Conservation (phyloP, 2,888 invertebrate genomes). For the Drosophila histrio region DNA sequence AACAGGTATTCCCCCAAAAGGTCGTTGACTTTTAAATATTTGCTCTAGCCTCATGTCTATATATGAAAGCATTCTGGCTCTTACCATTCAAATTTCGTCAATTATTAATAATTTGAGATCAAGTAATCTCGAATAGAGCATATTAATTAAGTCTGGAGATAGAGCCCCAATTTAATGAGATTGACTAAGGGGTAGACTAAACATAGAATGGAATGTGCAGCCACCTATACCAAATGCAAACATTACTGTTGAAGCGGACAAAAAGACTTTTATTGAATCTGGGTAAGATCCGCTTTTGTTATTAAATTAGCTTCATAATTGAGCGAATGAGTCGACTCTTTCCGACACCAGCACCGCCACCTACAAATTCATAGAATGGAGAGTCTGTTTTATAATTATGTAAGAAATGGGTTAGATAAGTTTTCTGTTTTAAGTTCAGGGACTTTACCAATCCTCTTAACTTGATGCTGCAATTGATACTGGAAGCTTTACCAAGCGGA, state of each 20-base stretch:
- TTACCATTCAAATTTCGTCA: neutral
- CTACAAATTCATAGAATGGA: too few species aligned
- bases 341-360: too few species aligned
- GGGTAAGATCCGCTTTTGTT: too few species aligned
- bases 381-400: too few species aligned
- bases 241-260: neutral
- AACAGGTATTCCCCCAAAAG: neutral
- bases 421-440: too few species aligned
- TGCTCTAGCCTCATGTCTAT: neutral
- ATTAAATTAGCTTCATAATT: too few species aligned
- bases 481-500: too few species aligned
- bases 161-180: neutral
- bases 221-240: neutral
- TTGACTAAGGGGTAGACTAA: constrained; percentile 8
- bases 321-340: too few species aligned
- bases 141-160: neutral
- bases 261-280: neutral
- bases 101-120: neutral
- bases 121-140: neutral
- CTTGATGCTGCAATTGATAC: too few species aligned
- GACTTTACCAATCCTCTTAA: too few species aligned
- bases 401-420: too few species aligned
- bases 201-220: constrained; percentile 10
- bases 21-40: neutral
- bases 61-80: neutral